A percentile compares a stretch with the other conserved stretches of the same genome.
Conservation (phyloP, 2,888 invertebrate genomes). For the Erannis defoliaria region DNA sequence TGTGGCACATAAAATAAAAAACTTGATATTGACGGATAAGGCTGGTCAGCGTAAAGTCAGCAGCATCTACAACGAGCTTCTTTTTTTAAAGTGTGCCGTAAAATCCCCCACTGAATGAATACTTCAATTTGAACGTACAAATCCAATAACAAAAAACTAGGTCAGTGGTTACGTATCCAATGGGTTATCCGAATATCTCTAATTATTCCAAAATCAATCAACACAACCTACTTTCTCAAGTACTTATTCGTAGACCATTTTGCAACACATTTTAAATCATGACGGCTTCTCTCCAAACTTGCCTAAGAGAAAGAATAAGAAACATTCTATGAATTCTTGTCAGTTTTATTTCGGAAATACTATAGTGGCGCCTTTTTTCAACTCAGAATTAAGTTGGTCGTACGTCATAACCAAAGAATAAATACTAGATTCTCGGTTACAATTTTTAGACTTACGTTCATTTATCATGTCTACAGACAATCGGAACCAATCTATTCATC, state of each 20-base stretch:
- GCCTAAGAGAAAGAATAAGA: neutral
- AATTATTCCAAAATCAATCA: slow-evolving; percentile 13
- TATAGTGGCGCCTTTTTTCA: neutral
- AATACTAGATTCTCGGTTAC: neutral
- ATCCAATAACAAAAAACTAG: no score
- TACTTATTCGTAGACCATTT: neutral
- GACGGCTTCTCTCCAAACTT: neutral
- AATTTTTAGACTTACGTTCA: slow-evolving; percentile 6
- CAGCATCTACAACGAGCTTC: no score
- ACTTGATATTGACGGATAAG: no score
- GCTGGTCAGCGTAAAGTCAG: no score
- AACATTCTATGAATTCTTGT: neutral
- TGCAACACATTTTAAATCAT: neutral
- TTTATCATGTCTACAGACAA: slow-evolving; percentile 4
- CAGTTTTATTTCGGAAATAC: neutral
- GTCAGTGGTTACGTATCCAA: no score
- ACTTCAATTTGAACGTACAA: no score
- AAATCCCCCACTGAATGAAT: no score
- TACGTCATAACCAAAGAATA: neutral
- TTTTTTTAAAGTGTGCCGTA: no score
- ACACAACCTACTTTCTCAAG: slow-evolving; percentile 10
- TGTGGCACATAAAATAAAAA: no score
- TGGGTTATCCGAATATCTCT: neutral
- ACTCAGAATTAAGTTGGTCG: neutral
- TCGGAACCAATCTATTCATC: neutral